These are phyloP conservation scores for Dasyurus viverrinus DNA, from an alignment of 2,113 vertebrate genomes.

Conservation along the genomic window DNA sequence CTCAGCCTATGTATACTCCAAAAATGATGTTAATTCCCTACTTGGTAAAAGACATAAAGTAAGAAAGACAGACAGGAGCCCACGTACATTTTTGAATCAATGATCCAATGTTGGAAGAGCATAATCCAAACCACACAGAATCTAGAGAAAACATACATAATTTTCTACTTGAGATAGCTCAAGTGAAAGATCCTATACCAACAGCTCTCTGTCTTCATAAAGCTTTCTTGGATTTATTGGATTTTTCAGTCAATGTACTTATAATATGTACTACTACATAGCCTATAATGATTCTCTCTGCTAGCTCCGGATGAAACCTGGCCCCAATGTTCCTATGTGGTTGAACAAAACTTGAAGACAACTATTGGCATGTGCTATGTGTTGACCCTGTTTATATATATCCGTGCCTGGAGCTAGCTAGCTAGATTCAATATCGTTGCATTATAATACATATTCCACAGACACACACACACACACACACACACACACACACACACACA, in stretches of 20 bases:
- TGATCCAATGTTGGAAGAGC: neutral
- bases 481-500: no score
- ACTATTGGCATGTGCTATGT: no score
- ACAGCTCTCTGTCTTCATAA: neutral
- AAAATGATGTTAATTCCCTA: neutral
- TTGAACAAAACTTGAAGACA: no score
- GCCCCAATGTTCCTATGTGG: no score
- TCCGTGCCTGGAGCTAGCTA: no score
- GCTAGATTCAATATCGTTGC: neutral
- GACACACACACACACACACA: no score
- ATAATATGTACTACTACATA: neutral
- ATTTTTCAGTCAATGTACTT: neutral
- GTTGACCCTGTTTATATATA: no score
- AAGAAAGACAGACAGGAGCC: neutral
- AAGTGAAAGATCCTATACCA: neutral
- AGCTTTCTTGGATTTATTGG: neutral
- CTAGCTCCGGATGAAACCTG: no score
- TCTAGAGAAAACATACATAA: neutral
- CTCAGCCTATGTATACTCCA: no score
- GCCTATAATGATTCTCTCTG: neutral
- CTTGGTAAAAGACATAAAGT: neutral
- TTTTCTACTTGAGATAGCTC: neutral
- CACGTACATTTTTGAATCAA: neutral
- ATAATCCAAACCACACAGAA: neutral
- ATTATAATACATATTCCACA: no score